Evolutionary conservation across 2,113 vertebrate species (phyloP), one percentile per base, ranked within the genome.

Genomic region (Martes martes): DNA sequence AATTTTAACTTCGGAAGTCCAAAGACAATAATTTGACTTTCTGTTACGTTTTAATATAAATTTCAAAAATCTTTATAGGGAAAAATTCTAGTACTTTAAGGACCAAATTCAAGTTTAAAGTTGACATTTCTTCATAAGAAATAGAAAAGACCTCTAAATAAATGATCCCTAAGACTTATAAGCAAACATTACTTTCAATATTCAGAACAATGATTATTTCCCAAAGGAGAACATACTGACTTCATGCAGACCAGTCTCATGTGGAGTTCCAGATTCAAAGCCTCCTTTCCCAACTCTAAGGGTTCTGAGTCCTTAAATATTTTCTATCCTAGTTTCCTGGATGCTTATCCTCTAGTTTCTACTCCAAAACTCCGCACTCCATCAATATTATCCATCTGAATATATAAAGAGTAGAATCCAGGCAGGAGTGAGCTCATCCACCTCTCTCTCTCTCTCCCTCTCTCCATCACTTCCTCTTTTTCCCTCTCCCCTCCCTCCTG

Each of bases 61-160:
- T 89, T 84, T 84, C 28, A 81, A 97, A 97, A 95, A 45, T 57
- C 21, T 83, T 95, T 96, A 67, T 50, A 15, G 23, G 13, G 6
- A 16, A 4, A 85, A 73, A 84, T 47, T 11, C 21, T 81, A 85
- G 33, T 71, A 80, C 28, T 95, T 97, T 71, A 69, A 94, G 84
- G 33, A 90, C 15, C 31, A 93, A 95, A 93, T 90, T 89, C 16
- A 73, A 36, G 52, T 80, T 82, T 57, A 83, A 76, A 84, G 15
- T 86, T 90, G 21, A 73, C 78, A 11, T 59, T 81, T 50, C 65
- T 81, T 2, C 33, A 80, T 80, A 82, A 89, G 19, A 19, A 94
- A 73, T 7, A 39, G 21, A 74, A 88, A 95, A 6, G 8, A 88
- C 26, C 45, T 96, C 57, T 78, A 78, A 80, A 95, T 59, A 94